Evolutionary conservation across 2,113 vertebrate genomes (phyloP), one percentile per base, ranked within the genome.

Genomic region (Fregata magnificens): DNA sequence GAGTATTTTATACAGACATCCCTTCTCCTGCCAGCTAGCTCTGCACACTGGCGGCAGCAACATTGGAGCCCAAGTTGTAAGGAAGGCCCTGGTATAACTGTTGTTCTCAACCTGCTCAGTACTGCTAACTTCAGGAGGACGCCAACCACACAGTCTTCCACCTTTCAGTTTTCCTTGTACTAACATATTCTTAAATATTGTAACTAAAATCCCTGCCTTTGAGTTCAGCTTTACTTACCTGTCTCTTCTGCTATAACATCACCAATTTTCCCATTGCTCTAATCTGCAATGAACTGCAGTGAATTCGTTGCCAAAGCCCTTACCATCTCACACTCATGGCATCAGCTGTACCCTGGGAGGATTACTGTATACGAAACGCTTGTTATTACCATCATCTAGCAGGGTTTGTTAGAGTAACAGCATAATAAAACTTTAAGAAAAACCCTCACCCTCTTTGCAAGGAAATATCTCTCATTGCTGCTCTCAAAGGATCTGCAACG

Each of bases 361-460:
- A 56, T 38, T 20, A 55, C 26, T 1, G 10, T 31, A 42, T 10
- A 25, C 2, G 2, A 81, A 88, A 22, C 0, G 0, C 10, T 63
- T 66, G 14, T 31, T 67, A 52, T 49, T 86, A 16, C 38, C 42
- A 24, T 83, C 42, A 55, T 29, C 32, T 70, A 69, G 32, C 44
- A 86, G 14, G 7, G 8, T 47, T 74, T 95, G 29, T 42, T 36
- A 47, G 26, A 70, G 18, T 16, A 62, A 77, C 15, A 83, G 22
- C 4, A 15, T 6, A 5, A 53, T 28, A 81, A 77, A 88, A 77
- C 45, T 76, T 71, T 6, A 62, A 24, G 31, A 85, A 90, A 69
- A 28, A 56, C 42, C 36, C 36, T 59, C 24, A 44, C 4, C 15
- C 6, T 11, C 14, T 47, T 47, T 40, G 11, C 21, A 67, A 59